These are phyloP conservation scores for Colostygia pectinataria DNA, from an alignment of 2,888 invertebrate genomes.

Conservation along the genomic window DNA sequence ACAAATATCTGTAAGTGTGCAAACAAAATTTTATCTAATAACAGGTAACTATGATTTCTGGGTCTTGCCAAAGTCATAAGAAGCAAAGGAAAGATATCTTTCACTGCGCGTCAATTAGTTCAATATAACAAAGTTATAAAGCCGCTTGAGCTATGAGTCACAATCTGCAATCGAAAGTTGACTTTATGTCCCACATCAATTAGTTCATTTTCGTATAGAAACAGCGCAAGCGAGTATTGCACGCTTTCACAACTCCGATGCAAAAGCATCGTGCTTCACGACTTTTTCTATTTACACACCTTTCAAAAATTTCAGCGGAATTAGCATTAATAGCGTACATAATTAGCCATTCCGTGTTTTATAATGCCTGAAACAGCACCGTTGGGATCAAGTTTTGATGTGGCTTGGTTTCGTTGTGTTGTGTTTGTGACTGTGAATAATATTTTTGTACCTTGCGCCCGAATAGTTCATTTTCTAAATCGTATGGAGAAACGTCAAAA, in stretches of 20 bases:
- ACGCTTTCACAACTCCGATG: constrained; percentile 61
- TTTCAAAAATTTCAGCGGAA: constrained; percentile 49
- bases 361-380: constrained; percentile 24
- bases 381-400: constrained; percentile 3
- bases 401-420: background rate
- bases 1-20: too few relatives aligned
- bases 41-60: too few relatives aligned
- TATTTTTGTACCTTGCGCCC: too few relatives aligned
- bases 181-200: constrained; percentile 45
- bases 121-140: constrained; percentile 5
- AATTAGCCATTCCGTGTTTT: constrained; percentile 28
- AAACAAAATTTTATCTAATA: too few relatives aligned
- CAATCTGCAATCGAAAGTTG: constrained; percentile 41
- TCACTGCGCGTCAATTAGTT: constrained; percentile 1
- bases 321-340: constrained; percentile 32
- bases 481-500: too few relatives aligned
- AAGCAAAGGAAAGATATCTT: constrained; percentile 3
- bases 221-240: constrained; percentile 47
- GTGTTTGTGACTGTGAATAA: constrained; percentile 9
- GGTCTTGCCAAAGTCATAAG: background rate
- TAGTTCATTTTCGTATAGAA: constrained; percentile 47
- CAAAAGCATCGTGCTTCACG: constrained; percentile 39
- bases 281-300: constrained; percentile 44
- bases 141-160: constrained; percentile 4
- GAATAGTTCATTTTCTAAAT: too few relatives aligned